These are phyloP conservation scores for Labeo calbasu DNA, from an alignment of 2,797 vertebrate genomes.

Conservation along the genomic window DNA sequence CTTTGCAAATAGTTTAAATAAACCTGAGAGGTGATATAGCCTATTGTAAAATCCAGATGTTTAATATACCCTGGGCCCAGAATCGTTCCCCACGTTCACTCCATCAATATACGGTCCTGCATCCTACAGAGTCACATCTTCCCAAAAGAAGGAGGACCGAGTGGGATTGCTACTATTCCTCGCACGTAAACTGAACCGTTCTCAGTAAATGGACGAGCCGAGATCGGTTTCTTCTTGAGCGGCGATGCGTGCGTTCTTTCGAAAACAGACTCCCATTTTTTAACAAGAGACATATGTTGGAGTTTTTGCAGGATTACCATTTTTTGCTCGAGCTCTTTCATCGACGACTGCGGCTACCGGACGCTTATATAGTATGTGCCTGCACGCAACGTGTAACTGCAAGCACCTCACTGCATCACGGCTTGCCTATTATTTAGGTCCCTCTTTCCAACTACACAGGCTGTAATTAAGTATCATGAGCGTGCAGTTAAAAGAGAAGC, in stretches of 20 bases:
- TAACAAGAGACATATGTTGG: conserved; percentile 75
- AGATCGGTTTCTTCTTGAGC: conserved; percentile 69
- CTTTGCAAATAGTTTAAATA: no score
- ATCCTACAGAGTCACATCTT: conserved; percentile 17
- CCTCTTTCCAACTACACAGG: conserved; percentile 7
- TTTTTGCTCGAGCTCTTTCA: conserved; percentile 51
- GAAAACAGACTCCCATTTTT: conserved; percentile 62
- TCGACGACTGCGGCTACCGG: conserved; percentile 58
- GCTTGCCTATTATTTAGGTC: conserved; percentile 48
- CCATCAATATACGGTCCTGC: background rate
- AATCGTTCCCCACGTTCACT: background rate
- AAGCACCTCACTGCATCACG: conserved; percentile 36
- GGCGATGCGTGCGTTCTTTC: conserved; percentile 65
- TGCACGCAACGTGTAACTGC: conserved; percentile 62
- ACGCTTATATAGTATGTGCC: conserved; percentile 59
- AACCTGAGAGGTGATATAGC: background rate
- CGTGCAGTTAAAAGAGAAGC: conserved; percentile 26
- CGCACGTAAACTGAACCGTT: conserved; percentile 56
- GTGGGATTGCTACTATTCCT: conserved; percentile 48
- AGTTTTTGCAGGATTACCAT: conserved; percentile 50
- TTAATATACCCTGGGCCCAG: background rate
- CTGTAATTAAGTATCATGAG: conserved; percentile 44
- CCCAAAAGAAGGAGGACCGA: background rate
- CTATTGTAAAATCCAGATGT: background rate
- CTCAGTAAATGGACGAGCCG: conserved; percentile 57